Conservation (phyloP, 1,140 invertebrate genomes). For the Mesaphorura yosii region DNA sequence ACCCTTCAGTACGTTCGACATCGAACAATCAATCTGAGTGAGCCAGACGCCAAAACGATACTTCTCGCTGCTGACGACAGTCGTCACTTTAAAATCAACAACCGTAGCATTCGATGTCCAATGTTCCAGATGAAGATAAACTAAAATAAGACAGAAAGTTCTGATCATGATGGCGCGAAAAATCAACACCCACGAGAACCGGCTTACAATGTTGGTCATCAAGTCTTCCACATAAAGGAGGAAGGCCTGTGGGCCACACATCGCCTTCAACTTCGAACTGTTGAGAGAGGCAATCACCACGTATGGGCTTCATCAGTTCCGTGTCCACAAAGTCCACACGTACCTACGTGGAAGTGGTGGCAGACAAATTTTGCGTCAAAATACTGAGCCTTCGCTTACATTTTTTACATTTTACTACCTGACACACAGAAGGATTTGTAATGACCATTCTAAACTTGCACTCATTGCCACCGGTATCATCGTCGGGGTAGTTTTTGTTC, state of each 20-base stretch:
- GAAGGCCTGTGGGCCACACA: slow-evolving; percentile 27
- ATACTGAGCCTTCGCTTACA: too few relatives aligned
- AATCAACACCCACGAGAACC: too few relatives aligned
- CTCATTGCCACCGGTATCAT: slow-evolving; percentile 16
- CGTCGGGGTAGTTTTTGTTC: slow-evolving; percentile 28
- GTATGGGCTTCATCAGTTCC: slow-evolving; percentile 21
- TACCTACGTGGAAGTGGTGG: too few relatives aligned
- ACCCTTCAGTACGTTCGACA: slow-evolving; percentile 29
- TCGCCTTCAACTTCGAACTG: slow-evolving; percentile 26
- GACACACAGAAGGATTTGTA: slow-evolving; percentile 26
- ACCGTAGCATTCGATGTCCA: slow-evolving; percentile 23
- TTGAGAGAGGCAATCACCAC: slow-evolving; percentile 29
- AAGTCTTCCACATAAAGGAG: slow-evolving; percentile 29
- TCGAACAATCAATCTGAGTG: slow-evolving; percentile 30
- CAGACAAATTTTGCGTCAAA: not conserved
- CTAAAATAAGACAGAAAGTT: slow-evolving; percentile 16
- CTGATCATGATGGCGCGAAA: too few relatives aligned
- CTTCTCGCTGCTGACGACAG: slow-evolving; percentile 15
- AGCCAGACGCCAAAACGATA: slow-evolving; percentile 30
- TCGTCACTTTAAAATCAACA: slow-evolving; percentile 26
- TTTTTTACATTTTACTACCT: too few relatives aligned
- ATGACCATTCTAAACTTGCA: slow-evolving; percentile 24
- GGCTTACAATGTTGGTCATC: slow-evolving; percentile 31
- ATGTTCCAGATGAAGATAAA: slow-evolving; percentile 29
- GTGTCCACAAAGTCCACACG: slow-evolving; percentile 31